Conservation (phyloP, 2,888 invertebrate species). For the Nasonovia ribisnigri region DNA sequence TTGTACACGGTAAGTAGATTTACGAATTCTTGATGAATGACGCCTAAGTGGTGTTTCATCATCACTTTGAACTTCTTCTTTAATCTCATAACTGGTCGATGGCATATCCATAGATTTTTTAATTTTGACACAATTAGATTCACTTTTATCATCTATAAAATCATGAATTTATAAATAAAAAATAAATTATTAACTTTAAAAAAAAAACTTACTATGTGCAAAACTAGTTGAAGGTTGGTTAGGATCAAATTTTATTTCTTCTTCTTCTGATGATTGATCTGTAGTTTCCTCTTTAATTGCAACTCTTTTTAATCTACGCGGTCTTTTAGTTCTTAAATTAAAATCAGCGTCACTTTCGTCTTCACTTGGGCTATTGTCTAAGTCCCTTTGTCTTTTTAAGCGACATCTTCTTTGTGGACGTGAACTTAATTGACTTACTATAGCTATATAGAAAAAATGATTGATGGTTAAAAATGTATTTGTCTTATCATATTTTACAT, state of each 20-base stretch:
- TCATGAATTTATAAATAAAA: constrained; percentile 23
- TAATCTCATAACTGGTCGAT: constrained; percentile 52
- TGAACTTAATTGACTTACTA: constrained; percentile 54
- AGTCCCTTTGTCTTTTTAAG: constrained; percentile 66
- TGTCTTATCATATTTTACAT: constrained; percentile 10
- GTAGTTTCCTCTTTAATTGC: constrained; percentile 46
- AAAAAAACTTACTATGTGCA: constrained; percentile 59
- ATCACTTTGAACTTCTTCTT: constrained; percentile 63
- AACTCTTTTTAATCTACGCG: background rate
- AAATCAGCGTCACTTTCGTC: constrained; percentile 60
- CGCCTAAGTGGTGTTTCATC: constrained; percentile 49
- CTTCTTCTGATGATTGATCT: constrained; percentile 55
- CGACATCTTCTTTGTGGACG: constrained; percentile 61
- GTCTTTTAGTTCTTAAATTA: constrained; percentile 45
- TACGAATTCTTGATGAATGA: constrained; percentile 60
- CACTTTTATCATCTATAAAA: constrained; percentile 59
- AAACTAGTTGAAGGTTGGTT: constrained; percentile 59
- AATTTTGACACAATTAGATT: constrained; percentile 19
- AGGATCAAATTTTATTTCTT: constrained; percentile 60
- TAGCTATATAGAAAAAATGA: constrained; percentile 37
- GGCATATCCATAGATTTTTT: constrained; percentile 43
- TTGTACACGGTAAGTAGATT: constrained; percentile 62
- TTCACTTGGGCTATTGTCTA: constrained; percentile 59
- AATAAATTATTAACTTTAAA: constrained; percentile 1
- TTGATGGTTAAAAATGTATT: background rate